Evolutionary conservation across 2,113 vertebrate genomes (phyloP).

Genomic region (Epinephelus lanceolatus): DNA sequence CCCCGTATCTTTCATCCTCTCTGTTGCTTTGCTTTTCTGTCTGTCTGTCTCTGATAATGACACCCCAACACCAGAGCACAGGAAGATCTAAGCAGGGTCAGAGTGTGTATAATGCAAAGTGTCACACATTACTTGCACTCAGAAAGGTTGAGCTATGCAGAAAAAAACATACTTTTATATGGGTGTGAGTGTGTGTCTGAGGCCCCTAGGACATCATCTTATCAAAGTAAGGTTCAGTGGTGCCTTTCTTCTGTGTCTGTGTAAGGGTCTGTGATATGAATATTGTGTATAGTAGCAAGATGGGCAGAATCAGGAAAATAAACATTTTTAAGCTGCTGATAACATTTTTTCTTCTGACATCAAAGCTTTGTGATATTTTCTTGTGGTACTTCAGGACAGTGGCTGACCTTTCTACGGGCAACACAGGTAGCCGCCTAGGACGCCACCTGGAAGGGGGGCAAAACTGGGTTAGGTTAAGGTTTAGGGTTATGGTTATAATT

Average conservation of each 20-base stretch:
- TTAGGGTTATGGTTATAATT: too few species aligned
- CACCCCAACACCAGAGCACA: slow-evolving; percentile 36
- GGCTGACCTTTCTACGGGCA: too few species aligned
- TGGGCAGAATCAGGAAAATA: not conserved
- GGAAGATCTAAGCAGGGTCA: slow-evolving; percentile 52
- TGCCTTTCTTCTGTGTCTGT: not conserved
- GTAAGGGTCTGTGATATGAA: slow-evolving; percentile 4
- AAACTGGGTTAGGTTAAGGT: too few species aligned
- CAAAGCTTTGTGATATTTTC: not conserved
- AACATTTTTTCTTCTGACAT: not conserved
- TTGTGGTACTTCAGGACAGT: not conserved
- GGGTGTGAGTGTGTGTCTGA: not conserved
- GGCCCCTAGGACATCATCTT: not conserved
- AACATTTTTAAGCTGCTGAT: not conserved
- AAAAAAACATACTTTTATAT: not conserved
- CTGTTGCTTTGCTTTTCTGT: slow-evolving; percentile 39
- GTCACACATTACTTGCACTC: slow-evolving; percentile 29
- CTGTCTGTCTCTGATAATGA: slow-evolving; percentile 65
- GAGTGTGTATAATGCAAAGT: slow-evolving; percentile 47
- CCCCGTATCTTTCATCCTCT: slow-evolving; percentile 55
- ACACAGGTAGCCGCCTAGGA: too few species aligned
- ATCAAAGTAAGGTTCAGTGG: not conserved
- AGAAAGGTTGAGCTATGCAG: slow-evolving; percentile 13
- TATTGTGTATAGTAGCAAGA: not conserved
- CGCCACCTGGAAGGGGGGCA: too few species aligned